phyloP scores from a whole-genome alignment of 30 jellyfish, hydroid and myxozoan genomes.

The Phacellophora camtschatica region DNA sequence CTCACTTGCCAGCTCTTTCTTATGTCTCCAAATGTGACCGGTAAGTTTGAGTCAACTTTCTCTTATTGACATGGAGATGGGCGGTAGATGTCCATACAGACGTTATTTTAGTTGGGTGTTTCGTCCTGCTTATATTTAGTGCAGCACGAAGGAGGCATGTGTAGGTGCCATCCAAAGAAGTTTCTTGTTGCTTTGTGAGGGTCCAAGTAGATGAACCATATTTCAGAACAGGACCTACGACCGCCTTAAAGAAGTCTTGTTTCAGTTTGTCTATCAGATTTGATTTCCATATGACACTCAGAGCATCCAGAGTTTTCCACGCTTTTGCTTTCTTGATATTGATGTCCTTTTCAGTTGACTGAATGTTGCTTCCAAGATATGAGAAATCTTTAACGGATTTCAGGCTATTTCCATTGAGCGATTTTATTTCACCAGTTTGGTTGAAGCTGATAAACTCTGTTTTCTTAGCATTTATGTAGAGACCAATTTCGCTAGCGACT shows the following conservation, averaged over 20 bases:
- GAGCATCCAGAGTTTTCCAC: constrained; percentile 2
- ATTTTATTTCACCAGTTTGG: background rate
- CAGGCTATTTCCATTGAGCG: background rate
- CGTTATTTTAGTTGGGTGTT: no score
- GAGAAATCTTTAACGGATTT: background rate
- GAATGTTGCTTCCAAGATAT: constrained; percentile 29
- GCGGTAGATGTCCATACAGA: no score
- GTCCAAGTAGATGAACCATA: constrained; percentile 59
- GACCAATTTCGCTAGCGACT: background rate
- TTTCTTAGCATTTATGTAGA: constrained; percentile 1
- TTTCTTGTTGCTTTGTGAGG: constrained; percentile 22
- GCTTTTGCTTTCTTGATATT: constrained; percentile 9
- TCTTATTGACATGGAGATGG: no score
- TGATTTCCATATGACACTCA: constrained; percentile 40
- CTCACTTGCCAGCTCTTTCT: no score
- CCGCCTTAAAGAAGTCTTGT: constrained; percentile 19
- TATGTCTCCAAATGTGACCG: no score
- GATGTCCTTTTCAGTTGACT: constrained; percentile 28
- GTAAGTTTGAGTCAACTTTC: no score
- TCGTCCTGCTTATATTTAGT: no score
- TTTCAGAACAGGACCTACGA: constrained; percentile 14
- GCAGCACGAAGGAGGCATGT: no score
- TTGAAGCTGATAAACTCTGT: constrained; percentile 13
- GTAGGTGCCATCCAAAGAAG: no score
- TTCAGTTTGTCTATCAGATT: background rate